Evolutionary conservation across 2,113 vertebrate species (phyloP), one percentile per base, ranked within the genome.

Genomic region (Platycercus adscitus): DNA sequence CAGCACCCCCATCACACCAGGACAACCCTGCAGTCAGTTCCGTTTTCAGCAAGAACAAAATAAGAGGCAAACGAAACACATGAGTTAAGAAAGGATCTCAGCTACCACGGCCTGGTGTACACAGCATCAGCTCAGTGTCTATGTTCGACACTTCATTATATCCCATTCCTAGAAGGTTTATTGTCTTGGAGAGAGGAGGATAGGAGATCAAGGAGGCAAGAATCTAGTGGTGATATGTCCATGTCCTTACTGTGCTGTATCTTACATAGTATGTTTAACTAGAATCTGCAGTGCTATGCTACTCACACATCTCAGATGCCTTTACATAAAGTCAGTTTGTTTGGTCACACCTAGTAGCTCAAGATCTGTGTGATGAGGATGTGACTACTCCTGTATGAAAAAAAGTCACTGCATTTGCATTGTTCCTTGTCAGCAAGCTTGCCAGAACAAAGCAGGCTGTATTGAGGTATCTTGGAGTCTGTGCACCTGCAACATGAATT

Each of bases 281-380:
- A 33, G 47, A 25, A 41, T 16, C 13, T 25, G 35, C n/a, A 37
- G 18, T 29, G 16, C 12, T 19, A 7, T 31, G 17, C 10, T 60
- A 13, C 10, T 17, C 11, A 46, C 0, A 3, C 0, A 0, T 33
- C 29, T 61, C 9, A 5, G 7, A 26, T 61, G 7, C 14, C 17
- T 46, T 53, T 50, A 8, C 15, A 5, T 21, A 35, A 61, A 39
- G 41, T 26, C 37, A 61, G 11, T 33, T 68, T 21, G 10, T 16
- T 70, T 3, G 2, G 10, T 69, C 53, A 39, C 17, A 28, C 6
- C n/a, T 55, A 17, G 29, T 24, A 66, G 23, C 15, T 85, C 41
- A 33, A 56, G 55, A 33, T 23, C 60, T 21, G 1, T 21, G 6
- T 52, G 35, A 43, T 8, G 6, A 79, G 46, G 37, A 60, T 1